Evolutionary conservation across 2,113 vertebrate species (phyloP).

Genomic region (Procavia capensis): DNA sequence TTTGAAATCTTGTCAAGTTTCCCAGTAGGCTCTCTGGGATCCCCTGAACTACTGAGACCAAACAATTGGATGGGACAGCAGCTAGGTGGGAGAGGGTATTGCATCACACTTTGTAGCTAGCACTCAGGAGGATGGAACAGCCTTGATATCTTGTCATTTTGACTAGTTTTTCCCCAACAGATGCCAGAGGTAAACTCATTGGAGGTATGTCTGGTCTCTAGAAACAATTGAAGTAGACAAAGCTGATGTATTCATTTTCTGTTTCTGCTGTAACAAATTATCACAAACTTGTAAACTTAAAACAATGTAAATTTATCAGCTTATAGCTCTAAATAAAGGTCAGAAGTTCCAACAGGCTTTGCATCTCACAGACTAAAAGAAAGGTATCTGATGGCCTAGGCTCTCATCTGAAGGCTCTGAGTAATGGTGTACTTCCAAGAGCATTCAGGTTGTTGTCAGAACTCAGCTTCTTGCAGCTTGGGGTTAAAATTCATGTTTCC

Average conservation of each 20-base stretch:
- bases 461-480: background rate
- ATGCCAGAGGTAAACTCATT: slow-evolving; percentile 91
- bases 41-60: background rate
- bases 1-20: background rate
- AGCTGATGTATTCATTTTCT: slow-evolving; percentile 77
- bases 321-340: background rate
- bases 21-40: background rate
- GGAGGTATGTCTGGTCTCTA: slow-evolving; percentile 92
- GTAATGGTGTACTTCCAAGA: background rate
- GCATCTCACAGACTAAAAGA: background rate
- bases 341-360: background rate
- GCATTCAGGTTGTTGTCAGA: background rate
- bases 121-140: slow-evolving; percentile 89
- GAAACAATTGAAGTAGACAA: slow-evolving; percentile 94
- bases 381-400: background rate
- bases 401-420: background rate
- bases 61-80: background rate
- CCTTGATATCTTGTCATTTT: slow-evolving; percentile 85
- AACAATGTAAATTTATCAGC: too few species aligned
- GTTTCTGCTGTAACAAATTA: background rate
- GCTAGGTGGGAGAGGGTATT: accelerated
- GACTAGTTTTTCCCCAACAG: slow-evolving; percentile 83
- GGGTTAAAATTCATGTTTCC: background rate
- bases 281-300: too few species aligned
- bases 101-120: slow-evolving; percentile 90